A percentile compares a stretch with the other conserved stretches of the same genome.
Evolutionary conservation across 2,888 invertebrate genomes (phyloP).

Genomic region (Hydrotaea cyrtoneurina): DNA sequence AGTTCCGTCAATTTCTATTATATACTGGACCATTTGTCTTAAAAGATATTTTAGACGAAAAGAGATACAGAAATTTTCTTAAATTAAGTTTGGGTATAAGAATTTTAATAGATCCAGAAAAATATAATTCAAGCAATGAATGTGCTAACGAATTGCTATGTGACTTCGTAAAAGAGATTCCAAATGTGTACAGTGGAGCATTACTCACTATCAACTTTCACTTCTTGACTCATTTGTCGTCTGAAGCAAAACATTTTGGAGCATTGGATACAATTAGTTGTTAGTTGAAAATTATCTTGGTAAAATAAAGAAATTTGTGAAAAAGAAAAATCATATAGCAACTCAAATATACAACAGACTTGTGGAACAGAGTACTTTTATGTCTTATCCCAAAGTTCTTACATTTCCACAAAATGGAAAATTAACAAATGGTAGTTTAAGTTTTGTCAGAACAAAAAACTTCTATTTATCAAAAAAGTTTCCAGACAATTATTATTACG

Average conservation of each 20-base stretch:
- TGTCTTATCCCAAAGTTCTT: conserved; percentile 10
- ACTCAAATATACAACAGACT: conserved; percentile 47
- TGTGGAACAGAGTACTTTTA: conserved; percentile 35
- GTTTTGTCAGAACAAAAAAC: conserved; percentile 40
- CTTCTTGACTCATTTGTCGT: conserved; percentile 38
- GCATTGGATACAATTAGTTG: conserved; percentile 38
- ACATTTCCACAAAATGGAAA: conserved; percentile 35
- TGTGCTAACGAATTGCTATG: conserved; percentile 31
- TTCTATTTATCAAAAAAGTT: conserved; percentile 39
- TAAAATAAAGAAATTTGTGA: conserved; percentile 34
- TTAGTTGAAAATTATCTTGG: conserved; percentile 35
- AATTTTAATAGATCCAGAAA: conserved; percentile 1
- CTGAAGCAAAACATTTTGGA: conserved; percentile 43
- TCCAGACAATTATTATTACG: conserved; percentile 38
- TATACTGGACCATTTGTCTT: conserved; percentile 53
- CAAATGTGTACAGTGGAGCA: conserved; percentile 35
- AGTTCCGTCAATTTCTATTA: conserved; percentile 57
- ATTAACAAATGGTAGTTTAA: conserved; percentile 39
- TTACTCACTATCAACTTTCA: conserved; percentile 41
- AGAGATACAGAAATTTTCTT: not conserved
- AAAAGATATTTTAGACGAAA: conserved; percentile 52
- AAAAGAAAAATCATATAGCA: conserved; percentile 43
- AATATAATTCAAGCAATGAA: conserved; percentile 34
- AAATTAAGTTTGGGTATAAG: conserved; percentile 9
- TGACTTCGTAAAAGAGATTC: conserved; percentile 37